Evolutionary conservation across 92 coral and sea anemone species (phyloP).

Genomic region (Desmophyllum pertusum): DNA sequence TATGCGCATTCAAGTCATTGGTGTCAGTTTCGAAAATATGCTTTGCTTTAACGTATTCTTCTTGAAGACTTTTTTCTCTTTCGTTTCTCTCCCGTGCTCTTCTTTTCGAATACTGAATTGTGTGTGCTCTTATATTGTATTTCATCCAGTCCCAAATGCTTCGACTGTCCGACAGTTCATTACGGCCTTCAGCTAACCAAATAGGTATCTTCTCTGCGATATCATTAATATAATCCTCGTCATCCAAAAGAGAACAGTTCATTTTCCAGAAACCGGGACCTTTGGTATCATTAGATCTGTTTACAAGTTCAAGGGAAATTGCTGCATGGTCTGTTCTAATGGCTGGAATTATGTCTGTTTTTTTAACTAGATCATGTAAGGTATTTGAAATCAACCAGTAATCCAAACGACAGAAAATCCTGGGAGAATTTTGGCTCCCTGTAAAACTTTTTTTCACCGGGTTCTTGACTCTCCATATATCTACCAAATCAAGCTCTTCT

Average conservation of each 20-base stretch:
- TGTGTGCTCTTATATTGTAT: too few relatives aligned
- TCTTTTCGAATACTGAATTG: not conserved
- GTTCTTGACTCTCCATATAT: constrained; percentile 23
- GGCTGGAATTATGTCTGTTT: too few relatives aligned
- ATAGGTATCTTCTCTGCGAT: not conserved
- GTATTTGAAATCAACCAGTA: too few relatives aligned
- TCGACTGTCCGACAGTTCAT: not conserved
- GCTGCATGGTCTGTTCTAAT: too few relatives aligned
- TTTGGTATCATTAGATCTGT: not conserved
- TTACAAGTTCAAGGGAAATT: too few relatives aligned
- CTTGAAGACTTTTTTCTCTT: not conserved
- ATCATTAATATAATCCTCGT: too few relatives aligned
- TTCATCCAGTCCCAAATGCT: too few relatives aligned
- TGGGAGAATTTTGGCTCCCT: too few relatives aligned
- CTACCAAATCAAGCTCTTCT: constrained; percentile 11
- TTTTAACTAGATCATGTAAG: too few relatives aligned
- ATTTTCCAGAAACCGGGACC: too few relatives aligned
- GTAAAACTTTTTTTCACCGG: constrained; percentile 8
- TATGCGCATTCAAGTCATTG: not conserved
- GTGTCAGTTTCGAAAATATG: not conserved
- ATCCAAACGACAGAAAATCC: too few relatives aligned
- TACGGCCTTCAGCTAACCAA: not conserved
- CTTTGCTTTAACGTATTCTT: not conserved
- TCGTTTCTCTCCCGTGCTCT: not conserved
- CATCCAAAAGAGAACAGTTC: not conserved